A percentile compares a stretch with the other conserved stretches of the same genome.
Conservation (phyloP, 2,888 invertebrate genomes). For the Liposcelis brunnea region DNA sequence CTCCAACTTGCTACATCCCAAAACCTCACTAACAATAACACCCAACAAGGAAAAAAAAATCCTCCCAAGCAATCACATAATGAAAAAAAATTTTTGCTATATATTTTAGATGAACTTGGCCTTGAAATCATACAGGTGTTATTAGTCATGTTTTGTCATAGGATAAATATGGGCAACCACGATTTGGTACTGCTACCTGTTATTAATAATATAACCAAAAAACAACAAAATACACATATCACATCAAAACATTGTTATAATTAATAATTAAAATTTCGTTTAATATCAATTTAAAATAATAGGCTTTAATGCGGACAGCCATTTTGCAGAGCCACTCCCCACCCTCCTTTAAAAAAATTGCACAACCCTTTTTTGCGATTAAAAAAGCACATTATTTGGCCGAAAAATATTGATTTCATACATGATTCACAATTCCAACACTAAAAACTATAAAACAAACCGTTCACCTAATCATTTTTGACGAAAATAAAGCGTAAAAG, state of each 20-base stretch:
- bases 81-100: neutral
- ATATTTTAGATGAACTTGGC: neutral
- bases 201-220: neutral
- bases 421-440: neutral
- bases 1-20: too few relatives aligned
- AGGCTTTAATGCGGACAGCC: conserved; percentile 2
- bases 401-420: conserved; percentile 8
- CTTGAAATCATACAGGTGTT: conserved; percentile 10
- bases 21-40: too few relatives aligned
- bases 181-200: too few relatives aligned
- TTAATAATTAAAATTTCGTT: neutral
- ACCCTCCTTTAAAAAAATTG: conserved; percentile 6
- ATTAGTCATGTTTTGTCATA: neutral
- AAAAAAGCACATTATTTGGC: neutral
- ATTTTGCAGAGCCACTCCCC: conserved; percentile 9
- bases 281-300: neutral
- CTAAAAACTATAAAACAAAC: neutral
- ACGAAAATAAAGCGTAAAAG: too few relatives aligned
- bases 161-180: neutral
- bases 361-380: conserved; percentile 2
- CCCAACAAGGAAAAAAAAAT: too few relatives aligned
- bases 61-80: too few relatives aligned
- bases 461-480: too few relatives aligned
- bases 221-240: neutral
- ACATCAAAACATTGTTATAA: neutral